Evolutionary conservation across 2,113 vertebrate genomes (phyloP), one percentile per base, ranked within the genome.

Genomic region (Pygoscelis antarcticus): DNA sequence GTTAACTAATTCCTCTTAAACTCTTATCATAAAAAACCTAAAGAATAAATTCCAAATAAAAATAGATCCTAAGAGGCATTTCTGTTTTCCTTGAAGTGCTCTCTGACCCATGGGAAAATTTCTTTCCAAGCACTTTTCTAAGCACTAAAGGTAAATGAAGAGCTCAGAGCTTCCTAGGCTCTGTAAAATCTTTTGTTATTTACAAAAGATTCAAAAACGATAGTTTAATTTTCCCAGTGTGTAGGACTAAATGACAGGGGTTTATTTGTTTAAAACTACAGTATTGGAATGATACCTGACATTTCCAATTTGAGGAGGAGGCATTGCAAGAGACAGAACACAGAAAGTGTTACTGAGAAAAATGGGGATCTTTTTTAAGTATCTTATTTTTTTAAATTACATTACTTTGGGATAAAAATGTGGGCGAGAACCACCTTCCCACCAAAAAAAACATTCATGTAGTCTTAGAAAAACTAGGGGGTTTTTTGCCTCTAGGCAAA

Each of bases 301-400:
- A 80, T 91, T 83, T 90, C 87, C 10, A 47, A 3, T 75, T 75
- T 65, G 52, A 89, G 26, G 16, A 80, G 23, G 40, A 87, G 15
- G 6, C 21, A 42, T 21, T 84, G 30, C 8, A 79, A 52, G 58
- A 49, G 16, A 16, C 12, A 78, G 66, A 62, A 75, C 14, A 66
- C 25, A 47, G n/a, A 77, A 57, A 23, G 19, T 2, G 6, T 87
- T 87, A 40, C 7, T 38, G 26, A 87, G 26, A 64, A 44, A 57
- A 92, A 83, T 19, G 1, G 2, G 3, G 0, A 8, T 23, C 1
- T 44, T 87, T 62, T 26, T 1, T 0, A 52, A 64, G 10, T 5
- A 19, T n/a, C 4, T 54, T 46, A 1, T 36, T 75, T 42, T 52
- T 5, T 17, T 7, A 30, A 58, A 34, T 52, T 40, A 9, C 2